Percentiles rank a stretch among this genome's conserved stretches.
phyloP scores from a whole-genome alignment of 2,797 vertebrate species.

The Diglossa cyanea region DNA sequence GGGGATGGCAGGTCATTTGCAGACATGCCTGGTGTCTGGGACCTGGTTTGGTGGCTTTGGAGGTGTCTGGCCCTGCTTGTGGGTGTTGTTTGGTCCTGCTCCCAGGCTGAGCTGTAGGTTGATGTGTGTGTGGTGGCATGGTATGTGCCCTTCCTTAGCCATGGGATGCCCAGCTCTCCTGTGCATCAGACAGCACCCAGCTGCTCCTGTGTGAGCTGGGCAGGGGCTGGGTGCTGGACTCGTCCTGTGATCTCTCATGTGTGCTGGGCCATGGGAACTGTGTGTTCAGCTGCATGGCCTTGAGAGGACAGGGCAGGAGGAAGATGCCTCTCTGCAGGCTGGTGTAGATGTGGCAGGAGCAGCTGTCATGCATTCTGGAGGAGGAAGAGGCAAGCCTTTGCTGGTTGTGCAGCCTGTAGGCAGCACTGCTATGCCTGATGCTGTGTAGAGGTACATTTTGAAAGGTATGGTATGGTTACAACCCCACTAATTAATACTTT shows the following conservation, averaged over 20 bases:
- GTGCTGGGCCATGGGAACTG: not conserved
- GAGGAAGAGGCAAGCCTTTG: not conserved
- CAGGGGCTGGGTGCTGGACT: not conserved
- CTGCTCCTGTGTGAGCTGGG: not conserved
- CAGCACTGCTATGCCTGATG: not conserved
- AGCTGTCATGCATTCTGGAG: accelerated
- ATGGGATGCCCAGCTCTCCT: not conserved
- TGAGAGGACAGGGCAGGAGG: not conserved
- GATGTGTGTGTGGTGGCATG: accelerated
- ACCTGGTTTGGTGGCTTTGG: not conserved
- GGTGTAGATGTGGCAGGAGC: not conserved
- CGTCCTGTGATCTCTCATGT: accelerated
- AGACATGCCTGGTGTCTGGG: not conserved
- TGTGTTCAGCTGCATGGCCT: not conserved
- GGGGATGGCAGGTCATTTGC: not conserved
- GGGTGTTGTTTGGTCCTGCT: not conserved
- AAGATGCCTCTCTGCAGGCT: not conserved
- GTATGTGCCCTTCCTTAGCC: accelerated
- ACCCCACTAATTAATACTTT: not conserved
- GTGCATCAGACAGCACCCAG: accelerated
- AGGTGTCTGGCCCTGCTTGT: not conserved
- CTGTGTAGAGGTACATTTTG: not conserved
- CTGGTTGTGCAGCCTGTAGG: accelerated
- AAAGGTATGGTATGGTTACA: not conserved
- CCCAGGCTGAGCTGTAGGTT: not conserved